Evolutionary conservation across 2,113 vertebrate genomes (phyloP).

Genomic region (Miniopterus natalensis): DNA sequence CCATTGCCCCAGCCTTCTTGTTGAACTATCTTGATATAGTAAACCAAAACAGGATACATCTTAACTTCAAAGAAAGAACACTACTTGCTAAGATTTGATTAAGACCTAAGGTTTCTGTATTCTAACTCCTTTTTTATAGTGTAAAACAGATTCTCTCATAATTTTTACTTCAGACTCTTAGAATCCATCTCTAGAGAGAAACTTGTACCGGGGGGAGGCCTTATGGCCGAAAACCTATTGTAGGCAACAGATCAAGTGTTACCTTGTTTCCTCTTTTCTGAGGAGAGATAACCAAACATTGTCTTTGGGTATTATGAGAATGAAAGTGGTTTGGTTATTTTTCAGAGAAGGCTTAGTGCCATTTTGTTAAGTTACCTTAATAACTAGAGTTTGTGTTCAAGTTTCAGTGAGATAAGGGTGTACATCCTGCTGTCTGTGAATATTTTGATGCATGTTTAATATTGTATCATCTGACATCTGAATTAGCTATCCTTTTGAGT

Average conservation of each 20-base stretch:
- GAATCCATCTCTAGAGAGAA: not conserved
- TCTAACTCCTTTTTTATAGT: slow-evolving; percentile 29
- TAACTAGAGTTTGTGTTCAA: not conserved
- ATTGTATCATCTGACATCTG: not conserved
- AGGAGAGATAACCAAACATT: not conserved
- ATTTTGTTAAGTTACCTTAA: slow-evolving; percentile 55
- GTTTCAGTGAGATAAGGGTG: not conserved
- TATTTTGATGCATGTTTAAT: slow-evolving; percentile 35
- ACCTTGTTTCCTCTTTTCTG: slow-evolving; percentile 17
- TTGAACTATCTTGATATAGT: slow-evolving; percentile 9
- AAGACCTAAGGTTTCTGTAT: slow-evolving; percentile 30
- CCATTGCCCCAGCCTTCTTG: not conserved
- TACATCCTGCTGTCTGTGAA: slow-evolving; percentile 24
- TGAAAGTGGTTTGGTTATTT: slow-evolving; percentile 6
- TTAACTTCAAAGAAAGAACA: slow-evolving; percentile 24
- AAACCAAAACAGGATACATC: slow-evolving; percentile 10
- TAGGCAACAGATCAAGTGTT: not conserved
- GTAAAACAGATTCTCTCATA: not conserved
- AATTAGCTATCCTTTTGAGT: slow-evolving; percentile 1
- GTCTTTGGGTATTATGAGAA: slow-evolving; percentile 8
- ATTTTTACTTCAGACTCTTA: slow-evolving; percentile 29
- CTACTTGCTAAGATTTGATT: not conserved
- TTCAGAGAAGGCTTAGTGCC: slow-evolving; percentile 36
- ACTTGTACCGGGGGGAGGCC: not conserved
- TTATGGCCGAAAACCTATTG: not conserved